A percentile compares a stretch with the other conserved stretches of the same genome.
These are phyloP conservation scores for Acrobasis repandana DNA, from an alignment of 2,888 invertebrate genomes.

Conservation along the genomic window DNA sequence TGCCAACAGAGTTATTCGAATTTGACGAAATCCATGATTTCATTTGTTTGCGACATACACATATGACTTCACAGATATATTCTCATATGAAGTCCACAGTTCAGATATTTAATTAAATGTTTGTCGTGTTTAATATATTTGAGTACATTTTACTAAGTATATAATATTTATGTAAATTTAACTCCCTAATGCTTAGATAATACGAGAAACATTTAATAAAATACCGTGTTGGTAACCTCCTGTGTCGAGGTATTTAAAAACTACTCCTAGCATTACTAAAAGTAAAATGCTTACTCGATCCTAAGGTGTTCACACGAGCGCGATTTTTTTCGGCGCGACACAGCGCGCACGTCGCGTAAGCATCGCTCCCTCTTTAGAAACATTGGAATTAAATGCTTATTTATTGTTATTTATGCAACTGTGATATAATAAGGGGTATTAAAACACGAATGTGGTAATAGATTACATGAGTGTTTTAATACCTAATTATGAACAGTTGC, in stretches of 20 bases:
- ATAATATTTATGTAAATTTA: not conserved
- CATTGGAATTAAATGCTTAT: no score
- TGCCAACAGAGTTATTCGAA: no score
- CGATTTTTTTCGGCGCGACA: no score
- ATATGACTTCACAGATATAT: not conserved
- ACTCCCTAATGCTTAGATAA: not conserved
- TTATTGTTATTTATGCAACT: no score
- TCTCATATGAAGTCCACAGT: not conserved
- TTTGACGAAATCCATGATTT: no score
- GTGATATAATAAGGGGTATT: no score
- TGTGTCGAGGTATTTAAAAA: conserved; percentile 17
- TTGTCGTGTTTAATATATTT: not conserved
- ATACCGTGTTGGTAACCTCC: not conserved
- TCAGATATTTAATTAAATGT: conserved; percentile 6
- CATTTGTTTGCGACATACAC: not conserved
- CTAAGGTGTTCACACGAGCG: no score
- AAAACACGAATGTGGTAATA: no score
- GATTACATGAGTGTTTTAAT: no score
- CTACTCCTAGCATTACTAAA: conserved; percentile 29
- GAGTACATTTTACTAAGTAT: conserved; percentile 9
- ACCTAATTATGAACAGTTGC: no score
- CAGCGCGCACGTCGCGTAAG: no score
- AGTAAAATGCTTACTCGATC: conserved; percentile 31
- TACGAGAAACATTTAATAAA: conserved; percentile 6
- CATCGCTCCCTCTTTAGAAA: no score